phyloP scores from a whole-genome alignment of 2,113 vertebrate genomes.

The Tetrax tetrax region DNA sequence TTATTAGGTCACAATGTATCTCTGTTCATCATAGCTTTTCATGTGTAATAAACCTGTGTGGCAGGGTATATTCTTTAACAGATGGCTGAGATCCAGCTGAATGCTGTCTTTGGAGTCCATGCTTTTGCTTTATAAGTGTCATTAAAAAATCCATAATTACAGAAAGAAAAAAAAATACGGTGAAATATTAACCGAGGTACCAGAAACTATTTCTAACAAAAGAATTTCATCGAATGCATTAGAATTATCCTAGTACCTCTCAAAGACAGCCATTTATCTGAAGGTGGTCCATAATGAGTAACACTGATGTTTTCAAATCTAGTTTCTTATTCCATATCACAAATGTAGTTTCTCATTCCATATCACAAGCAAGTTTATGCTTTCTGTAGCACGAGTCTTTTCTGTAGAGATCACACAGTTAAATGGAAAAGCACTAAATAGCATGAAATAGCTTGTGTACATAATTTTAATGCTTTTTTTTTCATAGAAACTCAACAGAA shows the following conservation, averaged over 20 bases:
- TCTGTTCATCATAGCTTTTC: background rate
- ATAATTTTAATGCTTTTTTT: background rate
- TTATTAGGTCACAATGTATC: background rate
- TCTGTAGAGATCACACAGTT: background rate
- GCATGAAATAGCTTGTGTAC: background rate
- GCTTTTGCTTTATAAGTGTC: background rate
- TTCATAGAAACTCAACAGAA: background rate
- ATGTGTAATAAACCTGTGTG: background rate
- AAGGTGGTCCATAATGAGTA: background rate
- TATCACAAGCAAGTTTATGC: background rate
- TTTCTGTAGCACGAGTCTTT: background rate
- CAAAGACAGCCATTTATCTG: background rate
- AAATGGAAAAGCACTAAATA: background rate
- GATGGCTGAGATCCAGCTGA: background rate
- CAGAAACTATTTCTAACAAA: background rate
- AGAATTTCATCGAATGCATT: background rate
- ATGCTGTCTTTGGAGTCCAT: background rate
- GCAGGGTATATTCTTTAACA: background rate
- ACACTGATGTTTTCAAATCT: background rate
- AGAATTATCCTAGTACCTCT: background rate
- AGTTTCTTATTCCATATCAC: background rate
- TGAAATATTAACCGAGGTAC: background rate
- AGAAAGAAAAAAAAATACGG: background rate
- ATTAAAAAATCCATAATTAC: background rate
- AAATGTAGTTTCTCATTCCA: background rate